Conservation (phyloP, 1,140 invertebrate genomes). For the Panagrolaimus sp. region DNA sequence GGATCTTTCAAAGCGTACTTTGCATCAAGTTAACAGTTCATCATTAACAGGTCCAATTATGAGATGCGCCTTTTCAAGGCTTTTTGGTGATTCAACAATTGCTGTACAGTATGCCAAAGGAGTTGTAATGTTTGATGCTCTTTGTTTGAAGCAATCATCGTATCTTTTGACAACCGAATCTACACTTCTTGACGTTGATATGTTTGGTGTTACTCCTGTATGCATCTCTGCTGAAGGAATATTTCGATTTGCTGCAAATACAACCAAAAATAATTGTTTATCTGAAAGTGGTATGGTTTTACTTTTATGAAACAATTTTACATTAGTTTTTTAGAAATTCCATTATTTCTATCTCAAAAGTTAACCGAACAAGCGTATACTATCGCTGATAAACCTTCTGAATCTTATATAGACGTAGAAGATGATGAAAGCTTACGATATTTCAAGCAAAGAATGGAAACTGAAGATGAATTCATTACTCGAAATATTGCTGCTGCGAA, state of each 20-base stretch:
- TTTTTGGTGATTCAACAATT: constrained; percentile 51
- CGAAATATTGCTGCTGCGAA: neutral
- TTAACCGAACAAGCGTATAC: neutral
- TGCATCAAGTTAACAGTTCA: constrained; percentile 37
- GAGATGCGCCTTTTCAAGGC: constrained; percentile 40
- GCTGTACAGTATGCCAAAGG: constrained; percentile 48
- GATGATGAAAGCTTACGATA: constrained; percentile 1
- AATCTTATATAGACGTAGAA: neutral
- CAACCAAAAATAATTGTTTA: neutral
- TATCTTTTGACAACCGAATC: constrained; percentile 26
- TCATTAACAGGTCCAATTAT: constrained; percentile 32
- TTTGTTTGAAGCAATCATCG: constrained; percentile 41
- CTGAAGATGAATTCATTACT: neutral
- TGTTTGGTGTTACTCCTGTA: constrained; percentile 52
- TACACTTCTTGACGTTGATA: constrained; percentile 47
- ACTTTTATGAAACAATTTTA: neutral
- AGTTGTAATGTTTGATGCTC: constrained; percentile 50
- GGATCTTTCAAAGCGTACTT: constrained; percentile 44
- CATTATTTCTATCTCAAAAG: neutral
- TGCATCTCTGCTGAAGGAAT: constrained; percentile 47
- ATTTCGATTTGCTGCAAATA: constrained; percentile 15
- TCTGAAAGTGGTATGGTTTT: neutral
- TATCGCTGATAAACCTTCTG: neutral
- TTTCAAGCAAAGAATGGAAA: constrained; percentile 1
- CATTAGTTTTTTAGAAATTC: constrained; percentile 10